These are phyloP conservation scores for Zaprionus capensis DNA, from an alignment of 1,140 invertebrate genomes.

Conservation along the genomic window DNA sequence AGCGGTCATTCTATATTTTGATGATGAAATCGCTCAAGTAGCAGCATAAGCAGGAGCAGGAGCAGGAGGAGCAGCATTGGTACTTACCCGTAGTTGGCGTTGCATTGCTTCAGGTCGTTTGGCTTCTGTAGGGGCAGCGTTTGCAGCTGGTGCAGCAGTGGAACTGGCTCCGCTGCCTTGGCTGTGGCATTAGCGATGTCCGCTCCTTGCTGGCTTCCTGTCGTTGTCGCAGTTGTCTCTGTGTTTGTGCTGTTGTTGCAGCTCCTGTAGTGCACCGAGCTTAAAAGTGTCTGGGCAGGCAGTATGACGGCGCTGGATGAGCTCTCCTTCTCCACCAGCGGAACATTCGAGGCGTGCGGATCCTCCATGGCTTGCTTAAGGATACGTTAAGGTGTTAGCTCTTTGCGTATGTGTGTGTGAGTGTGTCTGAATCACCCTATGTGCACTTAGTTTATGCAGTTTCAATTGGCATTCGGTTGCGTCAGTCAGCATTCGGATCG, in stretches of 20 bases:
- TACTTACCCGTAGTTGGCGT: constrained; percentile 62
- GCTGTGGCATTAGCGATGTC: constrained; percentile 1
- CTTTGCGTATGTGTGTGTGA: not conserved
- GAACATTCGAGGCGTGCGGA: constrained; percentile 52
- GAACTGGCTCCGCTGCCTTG: constrained; percentile 48
- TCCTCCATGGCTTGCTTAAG: constrained; percentile 52
- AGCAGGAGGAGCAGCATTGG: no score
- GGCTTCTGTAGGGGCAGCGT: constrained; percentile 53
- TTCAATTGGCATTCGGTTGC: constrained; percentile 49
- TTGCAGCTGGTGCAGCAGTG: constrained; percentile 58
- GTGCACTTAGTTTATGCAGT: constrained; percentile 16
- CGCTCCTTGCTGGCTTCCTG: constrained; percentile 20
- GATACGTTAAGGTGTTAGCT: not conserved
- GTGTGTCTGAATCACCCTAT: constrained; percentile 10
- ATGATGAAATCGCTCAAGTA: constrained; percentile 18
- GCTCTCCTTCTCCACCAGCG: constrained; percentile 59
- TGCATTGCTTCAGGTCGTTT: constrained; percentile 64
- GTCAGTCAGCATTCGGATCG: constrained; percentile 48
- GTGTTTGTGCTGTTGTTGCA: constrained; percentile 38
- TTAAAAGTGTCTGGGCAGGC: constrained; percentile 41
- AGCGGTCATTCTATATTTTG: constrained; percentile 12
- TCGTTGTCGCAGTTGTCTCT: not conserved
- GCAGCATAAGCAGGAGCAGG: not conserved
- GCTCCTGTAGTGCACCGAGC: constrained; percentile 51
- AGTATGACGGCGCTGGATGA: constrained; percentile 53